Base-by-base conservation (phyloP, 2,797 vertebrate genomes). In the Myripristis murdjan region DNA sequence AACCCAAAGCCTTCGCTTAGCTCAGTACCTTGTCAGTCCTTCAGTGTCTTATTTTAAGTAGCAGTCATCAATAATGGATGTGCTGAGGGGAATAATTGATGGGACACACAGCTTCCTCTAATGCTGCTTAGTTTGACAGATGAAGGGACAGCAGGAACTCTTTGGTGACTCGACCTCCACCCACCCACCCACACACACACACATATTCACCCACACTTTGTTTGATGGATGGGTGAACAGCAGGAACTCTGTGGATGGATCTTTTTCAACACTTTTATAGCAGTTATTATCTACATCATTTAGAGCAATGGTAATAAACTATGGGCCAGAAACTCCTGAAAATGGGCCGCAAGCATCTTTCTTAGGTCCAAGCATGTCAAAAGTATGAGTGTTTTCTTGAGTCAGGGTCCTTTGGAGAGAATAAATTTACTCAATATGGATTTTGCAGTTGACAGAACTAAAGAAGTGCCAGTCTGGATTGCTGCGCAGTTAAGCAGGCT, bases 71-170 rank as follows among this genome's bases (percentile, higher is more conserved):
- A 92, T 92, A 90, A 94, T 93, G 67, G 63, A 93, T 90, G 80
- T 69, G 77, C 82, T 87, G 87, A 90, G 54, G 79, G 80, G 86
- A 92, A 94, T 94, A 92, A 93, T 93, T 93, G 89, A 93, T 94
- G 87, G 82, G 87, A 89, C 89, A 84, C 83, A 78, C 79, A 80
- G 88, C 85, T 86, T 92, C 89, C 91, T 92, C 84, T 87, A 88
- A 91, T 91, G 87, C 87, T 92, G 83, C 84, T 88, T 88, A 91
- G 86, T 86, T 85, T 92, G 91, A 92, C 64, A 73, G 79, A 90
- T 88, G 87, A 88, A 87, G 83, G 72, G 81, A 84, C 84, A 80
- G 84, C 82, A 86, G 76, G 75, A 87, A 87, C 81, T 83, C 83
- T 81, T 86, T 72, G 71, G 75, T 56, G 68, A 86, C 74, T 64